These are phyloP conservation scores for Hyperopisus bebe DNA, from an alignment of 2,113 vertebrate genomes.

Conservation along the genomic window DNA sequence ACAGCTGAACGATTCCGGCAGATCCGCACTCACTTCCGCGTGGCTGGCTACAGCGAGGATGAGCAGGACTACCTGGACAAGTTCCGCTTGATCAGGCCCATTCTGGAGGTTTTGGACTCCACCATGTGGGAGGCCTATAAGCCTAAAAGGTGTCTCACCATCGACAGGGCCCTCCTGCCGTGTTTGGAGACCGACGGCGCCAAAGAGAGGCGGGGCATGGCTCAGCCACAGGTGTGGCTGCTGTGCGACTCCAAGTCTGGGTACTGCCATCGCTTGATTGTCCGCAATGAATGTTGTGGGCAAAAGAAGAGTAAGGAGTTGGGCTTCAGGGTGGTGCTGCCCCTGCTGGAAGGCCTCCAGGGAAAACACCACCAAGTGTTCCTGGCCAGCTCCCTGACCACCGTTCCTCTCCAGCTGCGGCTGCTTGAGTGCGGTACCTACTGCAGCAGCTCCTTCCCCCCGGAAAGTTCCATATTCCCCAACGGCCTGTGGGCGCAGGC, in stretches of 20 bases:
- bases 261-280: constrained; percentile 61
- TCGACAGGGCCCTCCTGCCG: constrained; percentile 56
- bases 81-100: constrained; percentile 50
- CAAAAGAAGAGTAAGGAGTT: constrained; percentile 34
- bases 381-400: constrained; percentile 50
- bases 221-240: constrained; percentile 60
- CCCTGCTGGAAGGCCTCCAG: constrained; percentile 53
- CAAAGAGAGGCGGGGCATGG: constrained; percentile 24
- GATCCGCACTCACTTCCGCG: constrained; percentile 52
- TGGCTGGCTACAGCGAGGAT: constrained; percentile 46
- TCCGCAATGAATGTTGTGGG: constrained; percentile 34
- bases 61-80: constrained; percentile 34
- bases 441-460: constrained; percentile 55
- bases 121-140: constrained; percentile 54
- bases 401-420: constrained; percentile 51
- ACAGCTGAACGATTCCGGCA: constrained; percentile 54
- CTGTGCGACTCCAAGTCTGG: constrained; percentile 69
- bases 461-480: constrained; percentile 47
- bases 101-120: constrained; percentile 49
- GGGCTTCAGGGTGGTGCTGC: constrained; percentile 49
- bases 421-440: constrained; percentile 53
- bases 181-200: constrained; percentile 40
- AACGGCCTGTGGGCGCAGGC: constrained; percentile 34
- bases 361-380: constrained; percentile 59
- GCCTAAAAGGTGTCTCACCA: constrained; percentile 56